A percentile compares a stretch with the other conserved stretches of the same genome.
phyloP scores from a whole-genome alignment of 2,113 vertebrate genomes.

The Phalacrocorax carbo region DNA sequence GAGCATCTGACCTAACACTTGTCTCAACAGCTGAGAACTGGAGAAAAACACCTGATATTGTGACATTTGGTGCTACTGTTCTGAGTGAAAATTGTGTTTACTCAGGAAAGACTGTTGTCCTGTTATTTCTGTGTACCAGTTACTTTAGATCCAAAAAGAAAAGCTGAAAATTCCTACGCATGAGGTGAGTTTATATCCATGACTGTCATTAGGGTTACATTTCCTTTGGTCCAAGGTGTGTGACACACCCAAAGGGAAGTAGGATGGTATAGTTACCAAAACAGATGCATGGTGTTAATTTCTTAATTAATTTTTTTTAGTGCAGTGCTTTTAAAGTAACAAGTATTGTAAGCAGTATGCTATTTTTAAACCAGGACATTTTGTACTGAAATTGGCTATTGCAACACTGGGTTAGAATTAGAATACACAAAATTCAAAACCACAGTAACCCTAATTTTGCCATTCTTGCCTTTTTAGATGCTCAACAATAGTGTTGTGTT shows the following conservation, averaged over 20 bases:
- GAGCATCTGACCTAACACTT: background rate
- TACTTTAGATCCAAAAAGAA: background rate
- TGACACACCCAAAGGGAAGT: background rate
- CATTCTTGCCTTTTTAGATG: slow-evolving; percentile 44
- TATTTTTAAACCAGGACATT: slow-evolving; percentile 65
- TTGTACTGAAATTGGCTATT: slow-evolving; percentile 52
- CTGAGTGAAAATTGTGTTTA: background rate
- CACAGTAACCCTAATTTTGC: slow-evolving; percentile 59
- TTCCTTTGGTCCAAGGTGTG: background rate
- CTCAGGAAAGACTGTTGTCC: background rate
- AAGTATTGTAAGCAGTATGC: slow-evolving; percentile 5
- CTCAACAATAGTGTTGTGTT: slow-evolving; percentile 53
- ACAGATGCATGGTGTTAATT: slow-evolving; percentile 15
- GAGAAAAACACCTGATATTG: background rate
- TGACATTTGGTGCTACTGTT: background rate
- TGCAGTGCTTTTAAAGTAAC: slow-evolving; percentile 30
- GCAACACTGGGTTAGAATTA: slow-evolving; percentile 52
- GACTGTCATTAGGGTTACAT: background rate
- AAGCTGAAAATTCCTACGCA: background rate
- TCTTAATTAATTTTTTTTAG: background rate
- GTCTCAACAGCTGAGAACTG: background rate
- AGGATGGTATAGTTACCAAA: background rate
- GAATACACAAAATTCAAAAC: slow-evolving; percentile 56
- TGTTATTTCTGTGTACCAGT: background rate
- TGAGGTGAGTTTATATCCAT: background rate